Conservation (phyloP, 2,113 vertebrate species). For the Entosphenus tridentatus region DNA sequence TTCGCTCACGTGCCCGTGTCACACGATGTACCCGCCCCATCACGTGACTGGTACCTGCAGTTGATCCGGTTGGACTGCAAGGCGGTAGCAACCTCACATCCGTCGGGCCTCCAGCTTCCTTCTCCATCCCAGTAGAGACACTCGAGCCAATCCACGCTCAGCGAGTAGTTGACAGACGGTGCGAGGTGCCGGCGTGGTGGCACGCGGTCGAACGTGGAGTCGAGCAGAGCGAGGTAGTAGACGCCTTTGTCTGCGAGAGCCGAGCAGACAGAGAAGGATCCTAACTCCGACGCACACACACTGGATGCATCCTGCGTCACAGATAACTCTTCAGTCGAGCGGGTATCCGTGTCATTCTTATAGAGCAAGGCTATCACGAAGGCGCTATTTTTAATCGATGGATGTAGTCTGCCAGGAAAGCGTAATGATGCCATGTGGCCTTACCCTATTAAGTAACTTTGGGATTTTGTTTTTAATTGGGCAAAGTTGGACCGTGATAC, state of each 20-base stretch:
- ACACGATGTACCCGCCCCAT: not conserved
- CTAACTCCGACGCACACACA: not conserved
- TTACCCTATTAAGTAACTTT: no score
- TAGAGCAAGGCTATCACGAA: not conserved
- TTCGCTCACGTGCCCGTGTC: not conserved
- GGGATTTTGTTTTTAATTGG: no score
- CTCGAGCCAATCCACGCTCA: constrained; percentile 21
- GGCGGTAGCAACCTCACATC: constrained; percentile 17
- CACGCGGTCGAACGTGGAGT: constrained; percentile 25
- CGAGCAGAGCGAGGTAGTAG: constrained; percentile 29
- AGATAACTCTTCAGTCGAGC: not conserved
- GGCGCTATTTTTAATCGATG: not conserved
- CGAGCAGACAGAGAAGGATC: not conserved
- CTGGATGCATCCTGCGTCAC: not conserved
- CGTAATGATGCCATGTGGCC: not conserved
- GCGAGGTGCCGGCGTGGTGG: constrained; percentile 16
- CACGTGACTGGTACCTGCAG: constrained; percentile 31
- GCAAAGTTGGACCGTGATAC: no score
- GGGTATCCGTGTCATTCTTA: not conserved
- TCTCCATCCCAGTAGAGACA: constrained; percentile 32
- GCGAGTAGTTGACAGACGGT: constrained; percentile 24
- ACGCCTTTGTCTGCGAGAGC: constrained; percentile 13
- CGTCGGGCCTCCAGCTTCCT: constrained; percentile 21
- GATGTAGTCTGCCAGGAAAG: not conserved
- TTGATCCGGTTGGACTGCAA: constrained; percentile 16